A percentile compares a stretch with the other conserved stretches of the same genome.
phyloP scores from a whole-genome alignment of 2,888 invertebrate species.

The Malacosoma neustria region DNA sequence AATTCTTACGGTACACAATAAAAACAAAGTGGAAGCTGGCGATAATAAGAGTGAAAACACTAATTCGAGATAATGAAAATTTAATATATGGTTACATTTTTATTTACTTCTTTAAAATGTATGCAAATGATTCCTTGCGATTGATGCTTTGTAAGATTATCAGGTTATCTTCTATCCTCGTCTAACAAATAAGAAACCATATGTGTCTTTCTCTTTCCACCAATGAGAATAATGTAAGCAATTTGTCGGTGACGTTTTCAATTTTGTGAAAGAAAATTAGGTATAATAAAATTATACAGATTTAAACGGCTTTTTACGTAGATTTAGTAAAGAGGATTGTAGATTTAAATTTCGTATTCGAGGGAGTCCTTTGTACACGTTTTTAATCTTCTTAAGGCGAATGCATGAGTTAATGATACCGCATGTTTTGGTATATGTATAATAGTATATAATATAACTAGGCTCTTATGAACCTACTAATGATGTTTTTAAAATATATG shows the following conservation, averaged over 20 bases:
- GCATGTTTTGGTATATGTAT: slow-evolving; percentile 9
- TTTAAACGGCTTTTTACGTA: slow-evolving; percentile 39
- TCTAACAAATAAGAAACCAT: slow-evolving; percentile 7
- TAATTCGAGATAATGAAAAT: too few relatives aligned
- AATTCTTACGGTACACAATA: too few relatives aligned
- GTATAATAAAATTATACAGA: slow-evolving; percentile 70
- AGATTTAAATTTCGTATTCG: slow-evolving; percentile 31
- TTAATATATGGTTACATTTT: too few relatives aligned
- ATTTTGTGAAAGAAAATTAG: slow-evolving; percentile 34
- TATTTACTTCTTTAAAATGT: slow-evolving; percentile 33
- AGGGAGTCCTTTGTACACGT: slow-evolving; percentile 35
- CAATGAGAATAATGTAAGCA: slow-evolving; percentile 23
- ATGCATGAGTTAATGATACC: slow-evolving; percentile 2
- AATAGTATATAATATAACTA: background rate
- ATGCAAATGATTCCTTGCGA: slow-evolving; percentile 29
- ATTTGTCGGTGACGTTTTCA: slow-evolving; percentile 33
- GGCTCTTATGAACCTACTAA: slow-evolving; percentile 3
- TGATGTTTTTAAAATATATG: slow-evolving; percentile 14
- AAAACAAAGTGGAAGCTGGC: too few relatives aligned
- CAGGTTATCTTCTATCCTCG: slow-evolving; percentile 15
- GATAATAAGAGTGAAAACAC: too few relatives aligned
- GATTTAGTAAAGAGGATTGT: slow-evolving; percentile 44
- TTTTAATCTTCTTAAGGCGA: slow-evolving; percentile 20
- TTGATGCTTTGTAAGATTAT: slow-evolving; percentile 30
- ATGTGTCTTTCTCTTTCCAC: slow-evolving; percentile 13